Evolutionary conservation across 2,888 invertebrate genomes (phyloP).

Genomic region (Tortricodes alternella): DNA sequence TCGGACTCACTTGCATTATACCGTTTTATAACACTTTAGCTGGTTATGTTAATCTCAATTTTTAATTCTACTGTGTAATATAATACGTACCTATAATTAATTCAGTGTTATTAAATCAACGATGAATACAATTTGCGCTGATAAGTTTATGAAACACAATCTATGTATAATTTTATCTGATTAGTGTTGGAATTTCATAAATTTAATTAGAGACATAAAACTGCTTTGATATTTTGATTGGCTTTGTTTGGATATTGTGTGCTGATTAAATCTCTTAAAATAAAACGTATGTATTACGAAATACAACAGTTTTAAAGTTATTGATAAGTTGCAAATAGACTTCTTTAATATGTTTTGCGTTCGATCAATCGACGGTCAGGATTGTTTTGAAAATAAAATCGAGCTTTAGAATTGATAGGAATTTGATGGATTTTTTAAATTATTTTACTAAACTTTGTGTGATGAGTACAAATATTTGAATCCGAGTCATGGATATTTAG

Average conservation of each 20-base stretch:
- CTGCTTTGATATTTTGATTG: conserved; percentile 4
- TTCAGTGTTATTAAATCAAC: conserved; percentile 26
- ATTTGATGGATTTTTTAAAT: too few relatives aligned
- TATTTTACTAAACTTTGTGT: too few relatives aligned
- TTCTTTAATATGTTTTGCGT: too few relatives aligned
- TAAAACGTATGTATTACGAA: neutral
- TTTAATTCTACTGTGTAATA: conserved; percentile 10
- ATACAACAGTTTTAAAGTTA: neutral
- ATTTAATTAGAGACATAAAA: conserved; percentile 6
- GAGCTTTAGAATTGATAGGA: too few relatives aligned
- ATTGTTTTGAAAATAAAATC: too few relatives aligned
- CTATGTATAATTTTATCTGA: conserved; percentile 18
- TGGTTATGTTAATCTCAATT: conserved; percentile 22
- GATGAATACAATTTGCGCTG: conserved; percentile 16
- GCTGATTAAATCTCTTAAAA: neutral
- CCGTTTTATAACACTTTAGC: conserved; percentile 12
- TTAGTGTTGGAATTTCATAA: conserved; percentile 7
- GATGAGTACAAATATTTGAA: too few relatives aligned
- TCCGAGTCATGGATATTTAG: too few relatives aligned
- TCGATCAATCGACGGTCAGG: too few relatives aligned
- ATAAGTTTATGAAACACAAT: conserved; percentile 17
- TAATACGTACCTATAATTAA: conserved; percentile 20
- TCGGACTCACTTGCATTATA: conserved; percentile 13
- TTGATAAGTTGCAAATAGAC: too few relatives aligned
- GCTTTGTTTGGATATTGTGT: neutral